Evolutionary conservation across 2,888 invertebrate genomes (phyloP).

Genomic region (Lithophane ornitopus): DNA sequence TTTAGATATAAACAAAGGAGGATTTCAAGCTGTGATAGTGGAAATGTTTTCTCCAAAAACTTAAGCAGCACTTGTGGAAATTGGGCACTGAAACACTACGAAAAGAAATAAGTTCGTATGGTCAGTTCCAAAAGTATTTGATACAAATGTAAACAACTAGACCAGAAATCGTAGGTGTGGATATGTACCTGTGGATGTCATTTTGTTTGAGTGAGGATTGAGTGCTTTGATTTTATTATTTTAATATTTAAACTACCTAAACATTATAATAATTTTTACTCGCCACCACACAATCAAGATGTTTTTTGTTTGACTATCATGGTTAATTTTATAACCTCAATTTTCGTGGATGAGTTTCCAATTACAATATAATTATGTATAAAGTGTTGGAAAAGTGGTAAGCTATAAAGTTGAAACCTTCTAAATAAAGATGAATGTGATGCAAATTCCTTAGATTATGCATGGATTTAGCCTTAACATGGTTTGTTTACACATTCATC

Average conservation of each 20-base stretch:
- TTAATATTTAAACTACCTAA: no score
- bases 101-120: not conserved
- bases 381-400: not conserved
- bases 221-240: not conserved
- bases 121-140: not conserved
- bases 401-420: not conserved
- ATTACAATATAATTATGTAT: no score
- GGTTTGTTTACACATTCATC: not conserved
- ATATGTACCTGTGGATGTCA: not conserved
- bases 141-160: not conserved
- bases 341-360: no score
- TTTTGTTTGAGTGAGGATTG: not conserved
- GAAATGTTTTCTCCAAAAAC: constrained; percentile 12
- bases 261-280: no score
- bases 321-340: no score
- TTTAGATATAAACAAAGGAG: constrained; percentile 24
- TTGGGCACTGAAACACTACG: not conserved
- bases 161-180: not conserved
- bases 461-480: not conserved
- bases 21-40: constrained; percentile 13
- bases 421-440: not conserved
- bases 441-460: not conserved
- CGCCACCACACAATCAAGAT: no score
- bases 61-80: constrained; percentile 8
- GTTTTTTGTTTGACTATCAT: no score